These are phyloP conservation scores for Mycteria americana DNA, from an alignment of 2,797 vertebrate genomes.

Conservation along the genomic window DNA sequence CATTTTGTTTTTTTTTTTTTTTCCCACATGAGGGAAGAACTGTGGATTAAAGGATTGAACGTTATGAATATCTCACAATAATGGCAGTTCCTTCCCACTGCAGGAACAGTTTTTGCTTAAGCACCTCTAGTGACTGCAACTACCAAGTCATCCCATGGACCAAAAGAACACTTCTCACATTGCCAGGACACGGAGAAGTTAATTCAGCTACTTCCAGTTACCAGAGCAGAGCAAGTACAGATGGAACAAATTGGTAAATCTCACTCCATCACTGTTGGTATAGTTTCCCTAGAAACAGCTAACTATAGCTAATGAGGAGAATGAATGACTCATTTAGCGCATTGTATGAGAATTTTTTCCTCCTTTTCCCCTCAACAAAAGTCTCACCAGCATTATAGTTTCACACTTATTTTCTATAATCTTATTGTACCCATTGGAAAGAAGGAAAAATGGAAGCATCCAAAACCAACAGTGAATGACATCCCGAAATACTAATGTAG, in stretches of 20 bases:
- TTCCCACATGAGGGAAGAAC: neutral
- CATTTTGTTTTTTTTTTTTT: neutral
- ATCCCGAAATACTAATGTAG: neutral
- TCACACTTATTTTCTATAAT: neutral
- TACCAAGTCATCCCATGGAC: neutral
- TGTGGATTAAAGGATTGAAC: neutral
- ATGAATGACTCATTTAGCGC: neutral
- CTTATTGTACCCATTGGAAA: neutral
- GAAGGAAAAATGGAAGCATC: neutral
- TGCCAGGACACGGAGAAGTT: neutral
- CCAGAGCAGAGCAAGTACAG: neutral
- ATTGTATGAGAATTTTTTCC: neutral
- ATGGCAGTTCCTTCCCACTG: neutral
- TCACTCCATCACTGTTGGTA: neutral
- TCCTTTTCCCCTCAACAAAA: neutral
- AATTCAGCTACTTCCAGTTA: neutral
- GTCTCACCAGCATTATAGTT: neutral
- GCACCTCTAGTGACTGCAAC: neutral
- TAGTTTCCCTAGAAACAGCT: neutral
- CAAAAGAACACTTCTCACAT: neutral
- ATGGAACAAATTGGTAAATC: neutral
- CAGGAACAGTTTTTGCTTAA: neutral
- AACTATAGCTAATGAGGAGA: neutral
- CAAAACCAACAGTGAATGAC: neutral
- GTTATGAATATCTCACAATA: fast-evolving